Conservation (phyloP, 2,888 invertebrate genomes). For the Augiades crinisus region DNA sequence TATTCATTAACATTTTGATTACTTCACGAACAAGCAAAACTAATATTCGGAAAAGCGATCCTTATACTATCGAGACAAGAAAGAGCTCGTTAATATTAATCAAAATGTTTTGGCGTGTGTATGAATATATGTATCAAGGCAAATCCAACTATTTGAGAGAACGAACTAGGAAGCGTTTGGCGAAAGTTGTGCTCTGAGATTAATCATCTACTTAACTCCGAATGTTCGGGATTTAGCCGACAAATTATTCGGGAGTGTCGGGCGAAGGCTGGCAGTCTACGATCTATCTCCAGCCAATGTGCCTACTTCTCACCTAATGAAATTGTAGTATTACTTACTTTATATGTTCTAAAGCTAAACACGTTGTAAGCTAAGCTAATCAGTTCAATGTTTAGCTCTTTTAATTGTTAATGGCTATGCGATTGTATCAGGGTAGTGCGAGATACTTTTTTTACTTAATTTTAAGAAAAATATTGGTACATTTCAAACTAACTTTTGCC, state of each 20-base stretch:
- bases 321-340: neutral
- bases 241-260: conserved; percentile 27
- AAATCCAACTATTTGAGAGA: conserved; percentile 3
- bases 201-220: conserved; percentile 26
- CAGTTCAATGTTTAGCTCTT: no score
- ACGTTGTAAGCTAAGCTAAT: no score
- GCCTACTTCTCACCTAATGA: neutral
- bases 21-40: no score
- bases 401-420: no score
- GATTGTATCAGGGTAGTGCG: no score
- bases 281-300: neutral
- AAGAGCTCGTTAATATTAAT: conserved; percentile 19
- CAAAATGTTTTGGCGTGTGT: conserved; percentile 20
- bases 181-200: conserved; percentile 23
- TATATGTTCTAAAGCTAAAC: no score
- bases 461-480: no score
- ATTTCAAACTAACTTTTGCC: no score
- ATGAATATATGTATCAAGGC: conserved; percentile 25
- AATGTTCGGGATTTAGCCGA: conserved; percentile 27
- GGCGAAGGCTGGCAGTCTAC: conserved; percentile 1
- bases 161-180: conserved; percentile 17
- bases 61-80: neutral
- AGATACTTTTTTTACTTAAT: no score
- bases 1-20: no score
- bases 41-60: neutral